phyloP scores from a whole-genome alignment of 2,113 vertebrate species.

The Cinclus mexicanus region DNA sequence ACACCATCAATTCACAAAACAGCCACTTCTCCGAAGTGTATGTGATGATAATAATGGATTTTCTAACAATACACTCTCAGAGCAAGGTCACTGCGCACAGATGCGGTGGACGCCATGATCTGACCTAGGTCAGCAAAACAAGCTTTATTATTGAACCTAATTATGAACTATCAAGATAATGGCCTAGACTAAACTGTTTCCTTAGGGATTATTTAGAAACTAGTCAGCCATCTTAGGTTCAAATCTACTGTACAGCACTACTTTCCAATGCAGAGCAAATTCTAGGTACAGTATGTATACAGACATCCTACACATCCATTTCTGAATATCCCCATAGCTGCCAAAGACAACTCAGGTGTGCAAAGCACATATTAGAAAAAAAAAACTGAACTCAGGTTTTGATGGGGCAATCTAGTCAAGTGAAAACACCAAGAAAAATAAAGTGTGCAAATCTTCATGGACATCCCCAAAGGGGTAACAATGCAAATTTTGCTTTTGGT shows the following conservation, averaged over 20 bases:
- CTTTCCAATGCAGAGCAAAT: background rate
- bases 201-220: slow-evolving; percentile 80
- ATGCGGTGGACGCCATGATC: slow-evolving; percentile 71
- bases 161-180: slow-evolving; percentile 86
- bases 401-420: background rate
- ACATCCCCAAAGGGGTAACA: background rate
- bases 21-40: slow-evolving; percentile 83
- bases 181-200: slow-evolving; percentile 77
- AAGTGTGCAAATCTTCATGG: background rate
- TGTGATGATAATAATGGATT: slow-evolving; percentile 88
- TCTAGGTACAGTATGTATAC: accelerated
- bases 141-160: slow-evolving; percentile 83
- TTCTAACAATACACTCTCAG: slow-evolving; percentile 81
- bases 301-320: background rate
- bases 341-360: background rate
- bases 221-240: slow-evolving; percentile 71
- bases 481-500: background rate
- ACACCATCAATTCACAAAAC: slow-evolving; percentile 86
- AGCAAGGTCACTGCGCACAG: slow-evolving; percentile 80
- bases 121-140: slow-evolving; percentile 82
- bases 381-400: background rate
- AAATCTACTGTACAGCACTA: slow-evolving; percentile 56
- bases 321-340: background rate
- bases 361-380: background rate
- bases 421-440: background rate